Base-by-base conservation (phyloP, 2,113 vertebrate species). In the Uropsilus gracilis region DNA sequence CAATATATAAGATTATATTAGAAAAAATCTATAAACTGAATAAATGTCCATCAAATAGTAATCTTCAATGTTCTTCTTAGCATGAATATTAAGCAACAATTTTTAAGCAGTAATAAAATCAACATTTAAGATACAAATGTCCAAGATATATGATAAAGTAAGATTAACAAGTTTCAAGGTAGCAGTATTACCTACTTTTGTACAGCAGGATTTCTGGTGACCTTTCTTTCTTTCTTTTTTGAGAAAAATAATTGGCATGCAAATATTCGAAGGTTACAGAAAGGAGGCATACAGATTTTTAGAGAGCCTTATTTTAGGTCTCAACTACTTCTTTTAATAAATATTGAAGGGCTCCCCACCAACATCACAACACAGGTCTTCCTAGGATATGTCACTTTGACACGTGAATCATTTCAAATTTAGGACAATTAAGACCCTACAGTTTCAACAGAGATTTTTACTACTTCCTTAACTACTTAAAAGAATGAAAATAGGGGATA, bases 71-170 rank as follows among this genome's bases (percentile, higher is more conserved):
- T 86, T 81, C 39, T 77, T 44, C 30, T 73, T 71, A 39, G 48
- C 13, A 64, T 42, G 6, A 20, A 69, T 17, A 61, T 13, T 59
- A 72, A 94, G 8, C 6, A 76, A 82, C 50, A 13, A 90, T 26
- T 95, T 92, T 66, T 28, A 20, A 88, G 66, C 30, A 73, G n/a
- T 78, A 28, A 84, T 8, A 84, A 22, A 50, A 75, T 59, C 32
- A 46, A 46, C 7, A 48, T 89, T 73, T 86, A 86, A 84, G 87
- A 53, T 46, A 75, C 28, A 91, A 93, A 77, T 39, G 24, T 57
- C 10, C 10, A 89, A 53, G 32, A 75, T 44, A 85, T 1, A 34
- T 4, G 32, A 89, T 44, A 57, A 89, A 48, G 32, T 39, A 6
- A 92, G 48, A 39, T 61, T 68, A 68, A 53, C 4, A 77, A 37